Percentiles rank a stretch among this genome's conserved stretches.
These are phyloP conservation scores for Mythimna lalbum DNA, from an alignment of 2,888 invertebrate genomes.

Conservation along the genomic window DNA sequence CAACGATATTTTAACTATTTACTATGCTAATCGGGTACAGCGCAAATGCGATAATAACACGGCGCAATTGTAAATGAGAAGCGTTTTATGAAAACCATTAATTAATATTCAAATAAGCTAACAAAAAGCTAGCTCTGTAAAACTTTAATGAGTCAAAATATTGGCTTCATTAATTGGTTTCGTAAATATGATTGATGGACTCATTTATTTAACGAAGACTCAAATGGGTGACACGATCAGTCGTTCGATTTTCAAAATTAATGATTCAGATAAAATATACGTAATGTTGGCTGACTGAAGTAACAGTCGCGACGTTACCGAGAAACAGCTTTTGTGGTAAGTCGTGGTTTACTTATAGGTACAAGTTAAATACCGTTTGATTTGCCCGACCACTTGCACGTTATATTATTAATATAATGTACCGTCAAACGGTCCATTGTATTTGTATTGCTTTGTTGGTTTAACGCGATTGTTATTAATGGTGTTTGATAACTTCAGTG, in stretches of 20 bases:
- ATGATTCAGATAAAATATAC: conserved; percentile 15
- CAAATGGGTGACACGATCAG: conserved; percentile 22
- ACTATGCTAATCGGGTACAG: conserved; percentile 53
- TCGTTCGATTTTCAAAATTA: conserved; percentile 21
- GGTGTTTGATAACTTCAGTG: conserved; percentile 29
- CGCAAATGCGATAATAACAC: conserved; percentile 41
- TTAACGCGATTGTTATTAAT: conserved; percentile 41
- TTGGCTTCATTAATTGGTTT: conserved; percentile 23
- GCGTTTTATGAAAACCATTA: conserved; percentile 28
- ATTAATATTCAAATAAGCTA: conserved; percentile 35
- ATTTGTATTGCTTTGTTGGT: conserved; percentile 45
- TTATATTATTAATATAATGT: conserved; percentile 51
- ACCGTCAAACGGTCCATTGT: conserved; percentile 32
- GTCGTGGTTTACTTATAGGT: conserved; percentile 30
- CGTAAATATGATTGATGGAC: conserved; percentile 28
- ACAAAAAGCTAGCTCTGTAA: conserved; percentile 22
- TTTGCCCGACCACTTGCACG: conserved; percentile 36
- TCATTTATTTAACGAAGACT: conserved; percentile 22
- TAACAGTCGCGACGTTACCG: not conserved
- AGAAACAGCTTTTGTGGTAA: conserved; percentile 38
- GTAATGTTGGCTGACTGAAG: not conserved
- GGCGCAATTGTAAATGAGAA: conserved; percentile 34
- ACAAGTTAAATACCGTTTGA: conserved; percentile 38
- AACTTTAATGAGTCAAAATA: conserved; percentile 28
- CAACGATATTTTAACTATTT: conserved; percentile 53